phyloP scores from a whole-genome alignment of 2,797 vertebrate genomes.

The Bradypodion pumilum region DNA sequence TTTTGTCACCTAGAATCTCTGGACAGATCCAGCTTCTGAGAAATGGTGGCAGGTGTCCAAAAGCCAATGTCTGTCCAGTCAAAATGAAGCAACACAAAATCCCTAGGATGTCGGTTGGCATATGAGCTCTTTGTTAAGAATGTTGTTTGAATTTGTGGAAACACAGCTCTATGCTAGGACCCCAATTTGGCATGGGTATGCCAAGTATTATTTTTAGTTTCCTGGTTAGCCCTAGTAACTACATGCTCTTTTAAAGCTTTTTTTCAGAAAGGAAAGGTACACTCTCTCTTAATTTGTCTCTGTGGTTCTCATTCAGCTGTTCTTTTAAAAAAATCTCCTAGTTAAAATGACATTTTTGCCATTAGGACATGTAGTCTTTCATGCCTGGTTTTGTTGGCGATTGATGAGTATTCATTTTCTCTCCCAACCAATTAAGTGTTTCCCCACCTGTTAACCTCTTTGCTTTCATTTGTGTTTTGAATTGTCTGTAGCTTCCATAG shows the following conservation, averaged over 20 bases:
- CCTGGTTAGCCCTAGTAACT: background rate
- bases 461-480: constrained; percentile 84
- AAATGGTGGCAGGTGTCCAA: background rate
- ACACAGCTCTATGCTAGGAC: background rate
- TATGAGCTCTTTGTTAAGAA: background rate
- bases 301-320: background rate
- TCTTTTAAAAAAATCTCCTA: no score
- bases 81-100: background rate
- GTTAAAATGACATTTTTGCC: background rate
- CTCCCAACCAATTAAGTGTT: constrained; percentile 58
- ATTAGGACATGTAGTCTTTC: background rate
- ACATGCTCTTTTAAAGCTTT: background rate
- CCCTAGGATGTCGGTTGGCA: background rate
- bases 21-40: constrained; percentile 5
- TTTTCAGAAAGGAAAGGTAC: background rate
- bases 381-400: constrained; percentile 27
- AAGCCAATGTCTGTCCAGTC: constrained; percentile 1
- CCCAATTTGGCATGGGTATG: no score
- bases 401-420: constrained; percentile 59
- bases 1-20: background rate
- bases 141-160: background rate
- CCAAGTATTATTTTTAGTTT: background rate
- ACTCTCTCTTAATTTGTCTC: background rate
- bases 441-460: constrained; percentile 75
- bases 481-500: constrained; percentile 82